These are phyloP conservation scores for Drosophila paucipuncta DNA, from an alignment of 2,888 invertebrate genomes.

Conservation along the genomic window DNA sequence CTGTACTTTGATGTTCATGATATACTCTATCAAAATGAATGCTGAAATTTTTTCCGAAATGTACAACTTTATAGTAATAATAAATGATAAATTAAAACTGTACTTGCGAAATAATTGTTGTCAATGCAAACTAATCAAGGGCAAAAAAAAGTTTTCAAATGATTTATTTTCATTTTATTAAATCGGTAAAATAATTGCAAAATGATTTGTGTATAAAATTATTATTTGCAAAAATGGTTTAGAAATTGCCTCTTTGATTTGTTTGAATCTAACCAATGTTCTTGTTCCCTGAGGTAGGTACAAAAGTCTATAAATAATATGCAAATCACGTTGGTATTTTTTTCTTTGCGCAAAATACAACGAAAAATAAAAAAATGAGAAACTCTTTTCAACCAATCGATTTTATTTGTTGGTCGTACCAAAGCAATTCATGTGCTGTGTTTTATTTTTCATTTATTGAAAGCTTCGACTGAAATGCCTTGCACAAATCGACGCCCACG, in stretches of 20 bases:
- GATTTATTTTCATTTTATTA: neutral
- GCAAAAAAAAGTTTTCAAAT: neutral
- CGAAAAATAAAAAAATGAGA: neutral
- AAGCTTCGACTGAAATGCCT: constrained; percentile 30
- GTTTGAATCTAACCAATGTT: neutral
- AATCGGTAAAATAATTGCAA: neutral
- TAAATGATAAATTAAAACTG: neutral
- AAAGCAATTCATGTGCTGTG: constrained; percentile 49
- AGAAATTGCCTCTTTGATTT: constrained; percentile 4
- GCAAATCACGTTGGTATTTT: constrained; percentile 70
- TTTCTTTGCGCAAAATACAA: constrained; percentile 12
- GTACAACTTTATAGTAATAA: neutral
- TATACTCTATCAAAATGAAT: neutral
- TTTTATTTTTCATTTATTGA: constrained; percentile 34
- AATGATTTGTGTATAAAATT: neutral
- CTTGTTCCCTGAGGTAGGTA: constrained; percentile 11
- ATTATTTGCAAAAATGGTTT: neutral
- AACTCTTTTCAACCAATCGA: constrained; percentile 51
- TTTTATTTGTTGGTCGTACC: constrained; percentile 54
- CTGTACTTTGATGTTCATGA: neutral
- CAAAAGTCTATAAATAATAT: constrained; percentile 65
- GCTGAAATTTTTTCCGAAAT: neutral
- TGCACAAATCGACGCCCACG: constrained; percentile 14
- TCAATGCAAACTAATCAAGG: neutral
- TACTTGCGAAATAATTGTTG: neutral